Evolutionary conservation across 2,113 vertebrate genomes (phyloP).

Genomic region (Lethenteron reissneri): DNA sequence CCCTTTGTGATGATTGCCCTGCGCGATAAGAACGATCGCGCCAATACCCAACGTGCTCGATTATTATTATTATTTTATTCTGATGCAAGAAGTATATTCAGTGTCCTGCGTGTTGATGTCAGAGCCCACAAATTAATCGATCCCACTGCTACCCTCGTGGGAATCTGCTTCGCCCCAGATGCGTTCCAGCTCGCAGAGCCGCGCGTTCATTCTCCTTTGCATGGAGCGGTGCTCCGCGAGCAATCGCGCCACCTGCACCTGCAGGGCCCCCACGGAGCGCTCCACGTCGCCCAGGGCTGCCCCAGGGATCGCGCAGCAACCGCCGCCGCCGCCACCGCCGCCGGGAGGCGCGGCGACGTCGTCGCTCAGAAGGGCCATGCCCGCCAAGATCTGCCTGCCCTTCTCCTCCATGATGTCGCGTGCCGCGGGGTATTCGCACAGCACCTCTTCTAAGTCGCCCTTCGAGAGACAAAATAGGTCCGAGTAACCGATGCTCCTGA

Average conservation of each 20-base stretch:
- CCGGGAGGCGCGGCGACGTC: constrained; percentile 14
- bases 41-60: too few relatives aligned
- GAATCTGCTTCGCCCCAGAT: too few relatives aligned
- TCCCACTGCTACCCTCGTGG: too few relatives aligned
- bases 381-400: constrained; percentile 55
- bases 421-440: constrained; percentile 52
- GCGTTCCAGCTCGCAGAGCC: constrained; percentile 32
- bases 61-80: too few relatives aligned
- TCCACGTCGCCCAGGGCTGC: constrained; percentile 13
- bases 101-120: too few relatives aligned
- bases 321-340: constrained; percentile 18
- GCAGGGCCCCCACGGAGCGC: constrained; percentile 30
- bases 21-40: too few relatives aligned
- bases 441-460: constrained; percentile 46
- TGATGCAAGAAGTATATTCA: too few relatives aligned
- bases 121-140: too few relatives aligned
- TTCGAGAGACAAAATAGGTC: constrained; percentile 78
- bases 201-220: constrained; percentile 29
- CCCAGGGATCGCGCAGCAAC: constrained; percentile 3
- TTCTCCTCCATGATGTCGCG: constrained; percentile 51
- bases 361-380: constrained; percentile 42
- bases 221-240: constrained; percentile 53
- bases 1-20: too few relatives aligned
- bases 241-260: constrained; percentile 47
- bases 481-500: constrained; percentile 60